These are phyloP conservation scores for Platycheirus albimanus DNA, from an alignment of 2,888 invertebrate species.

Conservation along the genomic window DNA sequence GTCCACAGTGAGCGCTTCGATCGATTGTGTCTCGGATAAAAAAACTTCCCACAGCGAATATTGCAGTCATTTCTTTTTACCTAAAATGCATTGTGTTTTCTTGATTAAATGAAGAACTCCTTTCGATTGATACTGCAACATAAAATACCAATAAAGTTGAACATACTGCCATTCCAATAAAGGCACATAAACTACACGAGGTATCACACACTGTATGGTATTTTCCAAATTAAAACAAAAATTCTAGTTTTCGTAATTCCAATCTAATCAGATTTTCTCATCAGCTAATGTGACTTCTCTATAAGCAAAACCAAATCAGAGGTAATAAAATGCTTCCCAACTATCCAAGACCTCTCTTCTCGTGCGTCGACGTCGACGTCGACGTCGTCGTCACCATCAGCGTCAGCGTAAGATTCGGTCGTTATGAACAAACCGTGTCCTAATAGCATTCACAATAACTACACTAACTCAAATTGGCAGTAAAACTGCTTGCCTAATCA, in stretches of 20 bases:
- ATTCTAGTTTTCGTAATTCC: neutral
- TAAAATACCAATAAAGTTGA: no score
- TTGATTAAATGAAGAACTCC: no score
- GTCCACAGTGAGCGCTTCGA: no score
- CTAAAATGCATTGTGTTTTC: no score
- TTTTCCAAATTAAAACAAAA: neutral
- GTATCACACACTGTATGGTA: neutral
- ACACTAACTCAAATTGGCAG: conserved; percentile 51
- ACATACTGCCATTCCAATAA: no score
- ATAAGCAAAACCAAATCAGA: neutral
- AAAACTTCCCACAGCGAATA: no score
- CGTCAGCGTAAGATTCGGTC: no score
- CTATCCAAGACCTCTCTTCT: neutral
- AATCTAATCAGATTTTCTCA: conserved; percentile 15
- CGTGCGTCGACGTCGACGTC: no score
- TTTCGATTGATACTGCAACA: no score
- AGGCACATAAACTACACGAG: neutral
- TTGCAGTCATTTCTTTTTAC: no score
- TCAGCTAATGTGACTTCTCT: conserved; percentile 13
- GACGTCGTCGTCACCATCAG: no score
- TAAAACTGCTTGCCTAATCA: conserved; percentile 50
- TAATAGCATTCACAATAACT: conserved; percentile 43
- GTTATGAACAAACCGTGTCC: conserved; percentile 10
- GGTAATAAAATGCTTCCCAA: conserved; percentile 36
- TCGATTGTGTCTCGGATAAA: no score